Percentiles rank a stretch among this genome's conserved stretches.
These are phyloP conservation scores for Hemitrygon akajei DNA, from an alignment of 2,797 vertebrate species.

Conservation along the genomic window DNA sequence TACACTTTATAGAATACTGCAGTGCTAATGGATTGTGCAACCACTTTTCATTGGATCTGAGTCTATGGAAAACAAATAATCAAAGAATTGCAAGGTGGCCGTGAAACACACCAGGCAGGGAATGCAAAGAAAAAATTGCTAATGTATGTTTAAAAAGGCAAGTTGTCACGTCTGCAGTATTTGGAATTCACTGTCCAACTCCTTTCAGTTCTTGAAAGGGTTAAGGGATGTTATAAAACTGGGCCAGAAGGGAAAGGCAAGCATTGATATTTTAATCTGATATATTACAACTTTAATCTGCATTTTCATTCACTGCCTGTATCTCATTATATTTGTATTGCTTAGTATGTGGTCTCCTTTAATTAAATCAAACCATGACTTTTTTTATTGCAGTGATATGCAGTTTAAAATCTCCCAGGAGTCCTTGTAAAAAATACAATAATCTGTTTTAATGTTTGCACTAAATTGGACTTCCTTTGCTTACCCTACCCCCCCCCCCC, in stretches of 20 bases:
- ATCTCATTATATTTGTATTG: constrained; percentile 53
- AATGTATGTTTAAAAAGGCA: no score
- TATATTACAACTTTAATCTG: constrained; percentile 38
- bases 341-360: constrained; percentile 49
- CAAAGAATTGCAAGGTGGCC: neutral
- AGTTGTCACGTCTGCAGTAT: neutral
- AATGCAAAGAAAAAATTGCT: neutral
- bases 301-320: constrained; percentile 54
- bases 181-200: neutral
- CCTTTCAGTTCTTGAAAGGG: neutral
- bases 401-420: constrained; percentile 33
- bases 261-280: constrained; percentile 37
- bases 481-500: no score
- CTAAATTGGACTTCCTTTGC: neutral
- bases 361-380: constrained; percentile 34
- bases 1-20: neutral
- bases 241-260: neutral
- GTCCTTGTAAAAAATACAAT: constrained; percentile 32
- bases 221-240: neutral
- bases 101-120: neutral
- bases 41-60: neutral
- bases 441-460: constrained; percentile 3
- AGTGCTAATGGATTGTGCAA: neutral
- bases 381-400: constrained; percentile 22
- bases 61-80: neutral